Conservation (phyloP, 2,113 vertebrate genomes). For the Paradoxurus hermaphroditus region DNA sequence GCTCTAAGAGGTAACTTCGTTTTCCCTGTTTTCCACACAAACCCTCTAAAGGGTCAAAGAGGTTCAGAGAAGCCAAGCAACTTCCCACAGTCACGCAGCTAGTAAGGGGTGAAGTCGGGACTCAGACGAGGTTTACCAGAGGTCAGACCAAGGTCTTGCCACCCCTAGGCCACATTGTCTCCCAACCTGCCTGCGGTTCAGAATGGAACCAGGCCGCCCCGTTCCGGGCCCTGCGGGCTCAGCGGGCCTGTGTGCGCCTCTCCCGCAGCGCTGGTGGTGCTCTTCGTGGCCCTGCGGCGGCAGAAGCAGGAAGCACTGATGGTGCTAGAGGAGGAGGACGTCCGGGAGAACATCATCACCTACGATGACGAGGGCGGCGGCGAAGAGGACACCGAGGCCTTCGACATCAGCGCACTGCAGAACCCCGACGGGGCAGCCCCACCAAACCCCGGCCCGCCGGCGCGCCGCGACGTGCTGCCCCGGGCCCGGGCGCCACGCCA, state of each 20-base stretch:
- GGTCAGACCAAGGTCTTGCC: neutral
- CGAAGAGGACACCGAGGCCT: conserved; percentile 93
- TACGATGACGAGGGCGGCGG: conserved; percentile 93
- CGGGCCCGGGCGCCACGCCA: conserved; percentile 77
- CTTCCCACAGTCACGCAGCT: neutral
- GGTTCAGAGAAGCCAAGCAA: neutral
- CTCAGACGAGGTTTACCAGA: neutral
- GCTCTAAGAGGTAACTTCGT: neutral
- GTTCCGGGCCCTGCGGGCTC: neutral
- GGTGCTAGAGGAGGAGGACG: conserved; percentile 91
- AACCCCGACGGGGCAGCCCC: conserved; percentile 77
- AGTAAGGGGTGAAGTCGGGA: neutral
- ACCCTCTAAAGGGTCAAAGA: neutral
- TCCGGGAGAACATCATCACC: conserved; percentile 94
- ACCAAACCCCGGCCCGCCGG: neutral
- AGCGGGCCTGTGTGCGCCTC: conserved; percentile 66
- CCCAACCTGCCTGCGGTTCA: neutral
- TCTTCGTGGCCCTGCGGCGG: conserved; percentile 89
- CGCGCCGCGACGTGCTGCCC: conserved; percentile 84
- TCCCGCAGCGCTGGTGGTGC: conserved; percentile 76
- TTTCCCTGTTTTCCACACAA: neutral
- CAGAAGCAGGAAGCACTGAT: conserved; percentile 91
- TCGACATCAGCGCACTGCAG: conserved; percentile 93
- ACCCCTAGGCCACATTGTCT: neutral
- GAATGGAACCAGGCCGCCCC: neutral